phyloP scores from a whole-genome alignment of 2,113 vertebrate genomes.

The Motacilla alba region DNA sequence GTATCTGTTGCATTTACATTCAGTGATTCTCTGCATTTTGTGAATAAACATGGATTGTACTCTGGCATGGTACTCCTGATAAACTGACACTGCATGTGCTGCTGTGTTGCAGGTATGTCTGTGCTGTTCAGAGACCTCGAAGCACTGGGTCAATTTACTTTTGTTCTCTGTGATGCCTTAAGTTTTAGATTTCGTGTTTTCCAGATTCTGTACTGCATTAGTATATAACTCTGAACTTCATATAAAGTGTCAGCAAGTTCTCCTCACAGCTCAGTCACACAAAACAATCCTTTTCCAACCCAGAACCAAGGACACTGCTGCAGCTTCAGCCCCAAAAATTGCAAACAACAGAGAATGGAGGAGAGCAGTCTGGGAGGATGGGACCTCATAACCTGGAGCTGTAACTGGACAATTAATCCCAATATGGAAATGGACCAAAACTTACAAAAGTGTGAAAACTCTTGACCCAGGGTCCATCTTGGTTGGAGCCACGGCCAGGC shows the following conservation, averaged over 20 bases:
- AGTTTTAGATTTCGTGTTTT: neutral
- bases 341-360: neutral
- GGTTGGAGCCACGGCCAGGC: neutral
- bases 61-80: neutral
- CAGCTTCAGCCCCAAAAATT: neutral
- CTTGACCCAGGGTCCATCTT: neutral
- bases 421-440: neutral
- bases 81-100: neutral
- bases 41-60: neutral
- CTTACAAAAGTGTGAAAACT: neutral
- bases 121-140: neutral
- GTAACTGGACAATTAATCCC: neutral
- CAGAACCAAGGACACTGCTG: neutral
- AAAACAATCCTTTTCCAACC: neutral
- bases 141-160: neutral
- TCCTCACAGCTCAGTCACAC: neutral
- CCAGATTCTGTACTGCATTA: neutral
- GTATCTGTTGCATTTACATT: neutral
- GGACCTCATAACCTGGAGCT: neutral
- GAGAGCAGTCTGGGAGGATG: neutral
- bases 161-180: neutral
- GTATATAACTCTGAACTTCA: neutral
- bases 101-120: neutral
- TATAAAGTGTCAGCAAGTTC: neutral
- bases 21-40: neutral